These are phyloP conservation scores for Lottia scabra DNA, from an alignment of 2,888 invertebrate genomes.

Conservation along the genomic window DNA sequence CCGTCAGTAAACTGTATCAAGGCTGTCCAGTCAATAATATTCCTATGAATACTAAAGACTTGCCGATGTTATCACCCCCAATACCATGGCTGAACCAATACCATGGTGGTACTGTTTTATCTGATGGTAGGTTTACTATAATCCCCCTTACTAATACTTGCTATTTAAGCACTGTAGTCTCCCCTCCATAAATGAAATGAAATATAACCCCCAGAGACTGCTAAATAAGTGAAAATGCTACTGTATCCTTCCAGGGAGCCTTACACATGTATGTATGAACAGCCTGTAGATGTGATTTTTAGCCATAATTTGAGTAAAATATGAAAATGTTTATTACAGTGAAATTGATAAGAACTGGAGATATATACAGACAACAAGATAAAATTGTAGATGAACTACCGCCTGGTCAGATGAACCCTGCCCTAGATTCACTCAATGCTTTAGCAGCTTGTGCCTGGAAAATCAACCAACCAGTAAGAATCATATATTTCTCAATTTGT, in stretches of 20 bases:
- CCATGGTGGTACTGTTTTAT: slow-evolving; percentile 82
- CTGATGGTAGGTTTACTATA: slow-evolving; percentile 35
- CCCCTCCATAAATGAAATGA: too few species aligned
- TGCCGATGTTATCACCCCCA: slow-evolving; percentile 87
- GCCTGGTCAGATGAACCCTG: slow-evolving; percentile 79
- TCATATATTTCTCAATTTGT: too few species aligned
- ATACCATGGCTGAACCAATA: slow-evolving; percentile 82
- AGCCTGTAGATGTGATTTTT: too few species aligned
- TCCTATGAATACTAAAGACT: slow-evolving; percentile 35
- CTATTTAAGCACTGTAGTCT: too few species aligned
- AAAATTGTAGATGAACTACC: slow-evolving; percentile 74
- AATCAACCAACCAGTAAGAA: slow-evolving; percentile 80
- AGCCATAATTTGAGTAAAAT: too few species aligned
- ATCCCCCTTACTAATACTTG: too few species aligned
- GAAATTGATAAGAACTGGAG: slow-evolving; percentile 74
- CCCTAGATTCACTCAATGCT: slow-evolving; percentile 92
- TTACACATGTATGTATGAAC: too few species aligned
- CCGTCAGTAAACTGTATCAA: too few species aligned
- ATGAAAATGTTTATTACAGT: slow-evolving; percentile 50
- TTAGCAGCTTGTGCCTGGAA: slow-evolving; percentile 93
- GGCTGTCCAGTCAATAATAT: too few species aligned
- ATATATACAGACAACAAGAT: slow-evolving; percentile 77
- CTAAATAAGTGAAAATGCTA: too few species aligned
- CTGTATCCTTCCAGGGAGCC: too few species aligned
- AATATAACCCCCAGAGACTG: too few species aligned